Conservation (phyloP, 92 coral and sea anemone species). For the Phenganax marumi region DNA sequence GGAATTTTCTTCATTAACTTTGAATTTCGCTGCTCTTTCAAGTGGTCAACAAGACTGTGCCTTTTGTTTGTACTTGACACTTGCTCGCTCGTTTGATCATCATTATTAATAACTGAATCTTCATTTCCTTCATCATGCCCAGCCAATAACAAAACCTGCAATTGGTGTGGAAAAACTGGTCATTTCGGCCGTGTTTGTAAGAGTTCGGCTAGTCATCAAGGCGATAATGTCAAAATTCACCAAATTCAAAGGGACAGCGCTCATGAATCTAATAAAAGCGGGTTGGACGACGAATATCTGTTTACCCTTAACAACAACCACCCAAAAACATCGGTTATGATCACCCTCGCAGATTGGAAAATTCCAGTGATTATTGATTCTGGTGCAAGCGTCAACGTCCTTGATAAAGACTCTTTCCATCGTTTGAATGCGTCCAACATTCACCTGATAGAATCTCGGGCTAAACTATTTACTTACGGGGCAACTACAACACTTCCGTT, state of each 20-base stretch:
- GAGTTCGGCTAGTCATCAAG: background rate
- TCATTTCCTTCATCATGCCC: background rate
- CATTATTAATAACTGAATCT: no score
- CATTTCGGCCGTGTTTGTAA: constrained; percentile 8
- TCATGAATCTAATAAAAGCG: constrained; percentile 7
- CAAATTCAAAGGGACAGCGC: constrained; percentile 3
- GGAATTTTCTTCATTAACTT: no score
- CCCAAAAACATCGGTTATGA: constrained; percentile 13
- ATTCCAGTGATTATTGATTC: constrained; percentile 45
- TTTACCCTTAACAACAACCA: constrained; percentile 28
- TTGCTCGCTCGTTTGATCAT: no score
- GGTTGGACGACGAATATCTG: constrained; percentile 35
- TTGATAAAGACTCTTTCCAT: constrained; percentile 9
- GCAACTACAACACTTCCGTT: constrained; percentile 13
- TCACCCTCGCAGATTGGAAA: constrained; percentile 4
- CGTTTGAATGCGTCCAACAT: background rate
- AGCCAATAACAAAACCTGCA: constrained; percentile 2
- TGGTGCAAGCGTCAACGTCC: constrained; percentile 33
- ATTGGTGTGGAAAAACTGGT: background rate
- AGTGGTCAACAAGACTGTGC: no score
- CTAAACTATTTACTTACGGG: constrained; percentile 23
- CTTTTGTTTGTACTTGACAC: no score
- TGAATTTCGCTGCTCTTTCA: no score
- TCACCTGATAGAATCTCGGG: background rate
- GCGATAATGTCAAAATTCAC: background rate